These are phyloP conservation scores for Acrossocheilus fasciatus DNA, from an alignment of 2,797 vertebrate genomes.

Conservation along the genomic window DNA sequence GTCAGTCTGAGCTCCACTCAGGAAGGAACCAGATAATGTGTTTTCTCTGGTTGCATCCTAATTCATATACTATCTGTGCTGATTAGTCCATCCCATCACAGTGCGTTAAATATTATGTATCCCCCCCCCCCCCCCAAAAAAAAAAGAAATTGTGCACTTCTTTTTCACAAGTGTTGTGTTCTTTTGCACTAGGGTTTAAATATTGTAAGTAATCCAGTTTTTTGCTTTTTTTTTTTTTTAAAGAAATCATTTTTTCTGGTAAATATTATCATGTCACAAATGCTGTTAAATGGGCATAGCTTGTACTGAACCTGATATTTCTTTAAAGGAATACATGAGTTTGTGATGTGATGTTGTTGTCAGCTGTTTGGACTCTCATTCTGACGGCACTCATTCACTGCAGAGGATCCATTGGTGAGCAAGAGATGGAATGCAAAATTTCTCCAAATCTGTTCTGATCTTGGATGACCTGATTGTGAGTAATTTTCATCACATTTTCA, in stretches of 20 bases:
- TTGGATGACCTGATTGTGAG: not conserved
- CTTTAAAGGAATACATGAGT: not conserved
- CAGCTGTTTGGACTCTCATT: not conserved
- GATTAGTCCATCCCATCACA: slow-evolving; percentile 6
- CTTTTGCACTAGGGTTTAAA: not conserved
- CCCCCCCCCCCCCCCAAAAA: no score
- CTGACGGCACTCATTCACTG: not conserved
- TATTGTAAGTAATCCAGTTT: no score
- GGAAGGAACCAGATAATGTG: slow-evolving; percentile 27
- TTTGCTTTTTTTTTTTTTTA: no score
- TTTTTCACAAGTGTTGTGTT: not conserved
- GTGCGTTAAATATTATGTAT: not conserved
- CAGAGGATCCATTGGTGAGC: not conserved
- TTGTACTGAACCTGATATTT: no score
- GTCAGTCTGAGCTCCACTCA: slow-evolving; percentile 43
- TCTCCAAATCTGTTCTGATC: not conserved
- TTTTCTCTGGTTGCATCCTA: slow-evolving; percentile 7
- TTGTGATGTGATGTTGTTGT: not conserved
- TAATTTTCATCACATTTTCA: not conserved
- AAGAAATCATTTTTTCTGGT: not conserved
- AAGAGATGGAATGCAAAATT: not conserved
- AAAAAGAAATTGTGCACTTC: no score
- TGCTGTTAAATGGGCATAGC: no score
- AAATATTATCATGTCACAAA: not conserved
- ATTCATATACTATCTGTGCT: not conserved